Percentiles rank a stretch among this genome's conserved stretches.
Evolutionary conservation across 1,140 invertebrate genomes (phyloP).

Genomic region (Drosophila persimilis): DNA sequence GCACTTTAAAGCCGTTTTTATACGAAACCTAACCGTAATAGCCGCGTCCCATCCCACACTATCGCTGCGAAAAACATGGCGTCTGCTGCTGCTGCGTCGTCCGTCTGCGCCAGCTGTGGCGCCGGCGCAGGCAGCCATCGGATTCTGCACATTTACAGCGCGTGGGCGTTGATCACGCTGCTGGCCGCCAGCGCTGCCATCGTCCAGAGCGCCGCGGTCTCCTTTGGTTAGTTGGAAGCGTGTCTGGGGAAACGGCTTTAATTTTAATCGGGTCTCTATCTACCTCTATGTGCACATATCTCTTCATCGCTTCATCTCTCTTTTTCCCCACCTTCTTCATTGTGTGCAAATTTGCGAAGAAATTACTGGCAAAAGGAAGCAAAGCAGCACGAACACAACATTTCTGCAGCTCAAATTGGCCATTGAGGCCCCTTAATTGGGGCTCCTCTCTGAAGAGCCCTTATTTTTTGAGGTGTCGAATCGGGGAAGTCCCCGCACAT

Average conservation of each 20-base stretch:
- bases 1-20: conserved; percentile 64
- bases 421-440: too few species aligned
- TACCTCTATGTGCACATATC: too few species aligned
- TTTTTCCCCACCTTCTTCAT: conserved; percentile 11
- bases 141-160: conserved; percentile 64
- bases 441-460: too few species aligned
- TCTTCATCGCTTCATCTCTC: too few species aligned
- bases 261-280: not conserved
- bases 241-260: conserved; percentile 1
- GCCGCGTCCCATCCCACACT: conserved; percentile 11
- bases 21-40: conserved; percentile 30
- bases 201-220: conserved; percentile 68
- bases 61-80: conserved; percentile 58
- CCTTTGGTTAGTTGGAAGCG: conserved; percentile 60
- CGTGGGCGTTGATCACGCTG: conserved; percentile 54
- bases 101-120: conserved; percentile 62
- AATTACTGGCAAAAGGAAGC: conserved; percentile 31
- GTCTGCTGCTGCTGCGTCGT: conserved; percentile 33
- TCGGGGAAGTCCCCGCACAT: too few species aligned
- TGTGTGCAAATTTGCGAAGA: conserved; percentile 52
- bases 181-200: conserved; percentile 61
- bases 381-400: conserved; percentile 14
- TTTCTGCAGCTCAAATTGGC: too few species aligned
- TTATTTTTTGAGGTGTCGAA: too few species aligned
- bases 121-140: conserved; percentile 42